phyloP scores from a whole-genome alignment of 2,888 invertebrate genomes.

The Atrina japonica region DNA sequence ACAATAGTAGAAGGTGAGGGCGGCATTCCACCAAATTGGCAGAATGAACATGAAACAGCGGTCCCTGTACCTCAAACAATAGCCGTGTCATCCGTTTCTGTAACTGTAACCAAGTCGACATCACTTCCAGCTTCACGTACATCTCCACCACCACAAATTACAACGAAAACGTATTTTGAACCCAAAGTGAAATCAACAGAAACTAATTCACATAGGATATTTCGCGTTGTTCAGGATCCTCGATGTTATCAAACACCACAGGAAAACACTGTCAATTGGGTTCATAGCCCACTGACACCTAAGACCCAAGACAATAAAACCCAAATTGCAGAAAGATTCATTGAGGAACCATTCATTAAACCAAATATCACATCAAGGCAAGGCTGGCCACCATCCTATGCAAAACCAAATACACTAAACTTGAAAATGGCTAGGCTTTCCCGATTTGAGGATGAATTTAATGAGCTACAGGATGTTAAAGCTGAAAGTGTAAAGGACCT shows the following conservation, averaged over 20 bases:
- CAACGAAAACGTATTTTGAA: conserved; percentile 44
- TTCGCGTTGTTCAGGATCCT: conserved; percentile 61
- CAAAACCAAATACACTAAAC: conserved; percentile 48
- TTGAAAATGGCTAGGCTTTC: conserved; percentile 60
- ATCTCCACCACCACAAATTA: conserved; percentile 11
- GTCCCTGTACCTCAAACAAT: conserved; percentile 31
- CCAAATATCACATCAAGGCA: conserved; percentile 45
- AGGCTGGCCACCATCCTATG: conserved; percentile 55
- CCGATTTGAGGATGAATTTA: conserved; percentile 64
- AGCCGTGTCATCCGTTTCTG: conserved; percentile 46
- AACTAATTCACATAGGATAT: conserved; percentile 58
- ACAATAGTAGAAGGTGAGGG: conserved; percentile 40
- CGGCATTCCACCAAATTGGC: conserved; percentile 24
- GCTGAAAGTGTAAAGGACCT: conserved; percentile 62
- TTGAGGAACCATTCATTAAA: conserved; percentile 28
- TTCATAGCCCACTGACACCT: background rate
- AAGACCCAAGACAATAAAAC: background rate
- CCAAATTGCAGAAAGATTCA: background rate
- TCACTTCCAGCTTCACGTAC: conserved; percentile 28
- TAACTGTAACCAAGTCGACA: conserved; percentile 54
- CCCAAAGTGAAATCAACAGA: conserved; percentile 62
- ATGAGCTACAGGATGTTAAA: conserved; percentile 63
- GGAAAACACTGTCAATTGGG: conserved; percentile 10
- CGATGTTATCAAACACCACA: background rate
- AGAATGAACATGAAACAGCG: conserved; percentile 13